Evolutionary conservation across 2,888 invertebrate species (phyloP).

Genomic region (Tanytarsus gracilentus): DNA sequence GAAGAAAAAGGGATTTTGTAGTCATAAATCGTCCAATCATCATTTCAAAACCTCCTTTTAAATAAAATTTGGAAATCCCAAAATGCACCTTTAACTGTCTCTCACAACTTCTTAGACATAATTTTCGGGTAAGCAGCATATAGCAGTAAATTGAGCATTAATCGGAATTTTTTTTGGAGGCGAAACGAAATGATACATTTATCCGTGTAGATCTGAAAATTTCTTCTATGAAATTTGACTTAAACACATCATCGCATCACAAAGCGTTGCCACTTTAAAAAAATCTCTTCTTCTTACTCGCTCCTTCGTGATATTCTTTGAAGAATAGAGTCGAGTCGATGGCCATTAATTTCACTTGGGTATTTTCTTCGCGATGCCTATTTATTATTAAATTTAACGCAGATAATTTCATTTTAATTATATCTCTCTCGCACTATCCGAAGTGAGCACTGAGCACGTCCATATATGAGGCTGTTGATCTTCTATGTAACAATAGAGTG

Average conservation of each 20-base stretch:
- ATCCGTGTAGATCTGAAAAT: conserved; percentile 6
- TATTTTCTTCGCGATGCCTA: neutral
- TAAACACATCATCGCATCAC: neutral
- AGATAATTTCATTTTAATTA: conserved; percentile 22
- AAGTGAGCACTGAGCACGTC: neutral
- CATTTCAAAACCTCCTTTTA: too few species aligned
- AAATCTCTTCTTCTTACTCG: too few species aligned
- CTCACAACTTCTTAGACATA: too few species aligned
- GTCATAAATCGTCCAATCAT: too few species aligned
- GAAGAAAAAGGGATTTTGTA: too few species aligned
- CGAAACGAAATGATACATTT: conserved; percentile 17
- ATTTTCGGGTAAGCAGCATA: neutral
- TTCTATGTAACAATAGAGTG: neutral
- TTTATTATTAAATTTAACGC: conserved; percentile 12
- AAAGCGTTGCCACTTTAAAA: conserved; percentile 8
- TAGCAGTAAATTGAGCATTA: conserved; percentile 26
- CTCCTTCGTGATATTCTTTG: too few species aligned
- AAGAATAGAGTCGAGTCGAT: too few species aligned
- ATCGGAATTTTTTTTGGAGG: conserved; percentile 25
- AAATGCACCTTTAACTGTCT: too few species aligned
- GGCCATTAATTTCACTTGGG: conserved; percentile 6
- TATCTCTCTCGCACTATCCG: neutral
- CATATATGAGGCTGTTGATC: neutral
- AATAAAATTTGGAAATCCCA: too few species aligned
- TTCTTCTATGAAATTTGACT: conserved; percentile 8